Evolutionary conservation across 2,888 invertebrate species (phyloP), one percentile per base, ranked within the genome.

Genomic region (Ochropleura plecta): DNA sequence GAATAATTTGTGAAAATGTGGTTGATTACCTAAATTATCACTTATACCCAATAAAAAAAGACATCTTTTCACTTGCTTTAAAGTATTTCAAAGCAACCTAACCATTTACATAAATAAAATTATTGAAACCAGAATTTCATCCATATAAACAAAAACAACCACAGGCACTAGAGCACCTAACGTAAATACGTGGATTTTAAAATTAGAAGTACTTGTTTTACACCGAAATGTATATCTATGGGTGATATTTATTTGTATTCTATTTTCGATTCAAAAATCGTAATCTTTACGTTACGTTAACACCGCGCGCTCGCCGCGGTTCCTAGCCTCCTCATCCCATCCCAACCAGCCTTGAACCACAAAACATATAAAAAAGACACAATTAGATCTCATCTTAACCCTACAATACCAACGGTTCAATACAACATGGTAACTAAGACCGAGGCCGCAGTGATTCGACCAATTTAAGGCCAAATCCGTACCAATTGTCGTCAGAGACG

Each of bases 391-490:
- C 74, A 77, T 77, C 70, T 70, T 78, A 86, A 84, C 85, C 85
- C 86, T 82, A 82, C 79, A 82, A 78, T 76, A 59, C 69, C 55
- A 49, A 74, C 69, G 63, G 78, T 73, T 73, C 76, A 76, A 77
- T 81, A 74, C 76, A 76, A 81, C 83, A 84, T 82, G 82, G 86
- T 83, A 82, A 87, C 85, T 86, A 82, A 80, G 78, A 83, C 79
- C 84, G 88, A 89, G 88, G 88, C 88, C 85, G 85, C 87, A 79
- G 89, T 92, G 91, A 91, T 93, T 92, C 92, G 90, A 87, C 91
- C 93, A 94, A 95, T 94, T 93, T 93, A 93, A 90, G 92, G 92
- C 91, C 91, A 95, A 95, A 95, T 94, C 95, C 93, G 93, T 91
- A 93, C 92, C 94, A 95, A 95, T 95, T 95, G 95, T 93, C 90